These are phyloP conservation scores for Poeciliopsis turneri DNA, from an alignment of 2,797 vertebrate species.

Conservation along the genomic window DNA sequence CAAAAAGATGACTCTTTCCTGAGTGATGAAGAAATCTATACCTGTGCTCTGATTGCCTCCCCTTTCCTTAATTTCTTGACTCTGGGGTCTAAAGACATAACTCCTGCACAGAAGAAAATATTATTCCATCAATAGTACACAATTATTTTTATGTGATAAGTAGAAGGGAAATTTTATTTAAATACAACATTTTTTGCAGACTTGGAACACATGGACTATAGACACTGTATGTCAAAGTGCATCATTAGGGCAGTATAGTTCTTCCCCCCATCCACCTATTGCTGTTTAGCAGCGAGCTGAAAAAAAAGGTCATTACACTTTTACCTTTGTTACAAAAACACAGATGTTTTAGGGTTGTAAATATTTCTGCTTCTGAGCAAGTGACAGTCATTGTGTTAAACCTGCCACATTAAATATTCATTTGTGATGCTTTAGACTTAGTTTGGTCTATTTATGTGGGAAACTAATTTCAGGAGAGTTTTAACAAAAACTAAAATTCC, in stretches of 20 bases:
- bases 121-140: background rate
- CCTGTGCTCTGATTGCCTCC: constrained; percentile 92
- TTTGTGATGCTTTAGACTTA: background rate
- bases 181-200: background rate
- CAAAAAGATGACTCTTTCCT: constrained; percentile 92
- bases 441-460: background rate
- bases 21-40: constrained; percentile 94
- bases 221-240: background rate
- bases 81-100: constrained; percentile 89
- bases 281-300: background rate
- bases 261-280: background rate
- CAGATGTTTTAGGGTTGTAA: background rate
- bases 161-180: background rate
- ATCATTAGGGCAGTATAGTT: background rate
- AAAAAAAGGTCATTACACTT: background rate
- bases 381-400: background rate
- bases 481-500: background rate
- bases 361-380: background rate
- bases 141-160: background rate
- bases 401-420: background rate
- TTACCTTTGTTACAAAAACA: background rate
- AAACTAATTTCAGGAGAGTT: background rate
- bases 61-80: constrained; percentile 91
- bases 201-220: background rate
- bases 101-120: constrained; percentile 72